Conservation (phyloP, 2,113 vertebrate genomes). For the Eidolon helvum region DNA sequence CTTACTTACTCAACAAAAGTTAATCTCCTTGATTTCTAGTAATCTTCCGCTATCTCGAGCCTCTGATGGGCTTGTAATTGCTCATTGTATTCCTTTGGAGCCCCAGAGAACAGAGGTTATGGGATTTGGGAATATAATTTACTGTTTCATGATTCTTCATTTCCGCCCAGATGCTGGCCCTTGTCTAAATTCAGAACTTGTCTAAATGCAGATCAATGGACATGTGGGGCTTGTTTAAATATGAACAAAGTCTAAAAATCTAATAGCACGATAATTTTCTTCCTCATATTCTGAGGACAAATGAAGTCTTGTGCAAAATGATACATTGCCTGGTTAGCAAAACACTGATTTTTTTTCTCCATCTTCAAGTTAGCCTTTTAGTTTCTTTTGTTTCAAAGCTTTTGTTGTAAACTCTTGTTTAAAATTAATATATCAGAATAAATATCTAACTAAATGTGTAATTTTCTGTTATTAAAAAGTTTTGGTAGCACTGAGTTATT, state of each 20-base stretch:
- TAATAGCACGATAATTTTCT: conserved; percentile 12
- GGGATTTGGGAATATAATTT: conserved; percentile 60
- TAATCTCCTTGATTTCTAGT: conserved; percentile 35
- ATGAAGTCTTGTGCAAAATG: background rate
- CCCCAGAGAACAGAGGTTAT: conserved; percentile 31
- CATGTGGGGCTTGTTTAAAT: conserved; percentile 61
- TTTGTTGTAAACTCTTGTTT: conserved; percentile 1
- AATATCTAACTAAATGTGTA: conserved; percentile 7
- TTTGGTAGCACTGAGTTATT: background rate
- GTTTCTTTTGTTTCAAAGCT: conserved; percentile 8
- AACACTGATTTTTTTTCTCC: background rate
- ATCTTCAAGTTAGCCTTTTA: background rate
- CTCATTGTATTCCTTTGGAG: conserved; percentile 34
- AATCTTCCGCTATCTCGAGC: background rate
- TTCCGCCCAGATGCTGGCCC: conserved; percentile 68
- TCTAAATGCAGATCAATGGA: conserved; percentile 69
- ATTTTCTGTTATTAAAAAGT: background rate
- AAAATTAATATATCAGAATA: background rate
- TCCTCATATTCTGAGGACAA: conserved; percentile 16
- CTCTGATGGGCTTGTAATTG: conserved; percentile 17
- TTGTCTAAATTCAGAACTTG: conserved; percentile 74
- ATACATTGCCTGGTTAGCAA: background rate
- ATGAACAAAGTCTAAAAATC: conserved; percentile 42
- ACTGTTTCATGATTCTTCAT: conserved; percentile 59
- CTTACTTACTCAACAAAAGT: background rate